Evolutionary conservation across 2,113 vertebrate species (phyloP).

Genomic region (Bettongia penicillata): DNA sequence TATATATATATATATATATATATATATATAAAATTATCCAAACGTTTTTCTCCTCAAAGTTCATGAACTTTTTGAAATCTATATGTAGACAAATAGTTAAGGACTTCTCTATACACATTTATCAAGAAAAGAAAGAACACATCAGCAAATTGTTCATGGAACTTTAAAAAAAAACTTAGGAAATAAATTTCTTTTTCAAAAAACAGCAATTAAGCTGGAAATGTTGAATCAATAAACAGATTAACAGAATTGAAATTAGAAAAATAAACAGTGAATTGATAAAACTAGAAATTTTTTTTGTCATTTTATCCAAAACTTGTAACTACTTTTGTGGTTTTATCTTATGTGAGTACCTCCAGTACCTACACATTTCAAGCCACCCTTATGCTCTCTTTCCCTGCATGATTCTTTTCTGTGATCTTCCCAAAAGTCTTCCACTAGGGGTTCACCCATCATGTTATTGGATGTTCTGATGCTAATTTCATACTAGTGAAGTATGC

Average conservation of each 20-base stretch:
- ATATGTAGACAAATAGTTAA: too few species aligned
- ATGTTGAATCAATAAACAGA: background rate
- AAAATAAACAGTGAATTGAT: background rate
- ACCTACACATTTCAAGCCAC: background rate
- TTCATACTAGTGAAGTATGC: background rate
- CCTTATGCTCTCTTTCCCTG: background rate
- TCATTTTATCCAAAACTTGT: background rate
- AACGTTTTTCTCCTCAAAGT: background rate
- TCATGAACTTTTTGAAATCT: too few species aligned
- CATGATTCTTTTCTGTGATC: background rate
- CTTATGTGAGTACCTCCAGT: background rate
- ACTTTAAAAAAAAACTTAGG: background rate
- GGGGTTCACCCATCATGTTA: background rate
- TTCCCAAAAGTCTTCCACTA: background rate
- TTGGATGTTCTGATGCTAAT: background rate
- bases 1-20: background rate
- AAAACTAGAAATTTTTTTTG: too few species aligned
- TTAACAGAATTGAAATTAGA: background rate
- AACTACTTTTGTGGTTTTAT: background rate
- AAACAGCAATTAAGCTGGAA: background rate
- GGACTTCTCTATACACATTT: too few species aligned
- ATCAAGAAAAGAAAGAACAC: too few species aligned
- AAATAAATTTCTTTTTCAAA: too few species aligned
- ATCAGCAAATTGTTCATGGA: background rate
- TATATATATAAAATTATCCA: too few species aligned